Base-by-base conservation (phyloP, 1,140 invertebrate genomes). In the Gonatopus flavifemur region DNA sequence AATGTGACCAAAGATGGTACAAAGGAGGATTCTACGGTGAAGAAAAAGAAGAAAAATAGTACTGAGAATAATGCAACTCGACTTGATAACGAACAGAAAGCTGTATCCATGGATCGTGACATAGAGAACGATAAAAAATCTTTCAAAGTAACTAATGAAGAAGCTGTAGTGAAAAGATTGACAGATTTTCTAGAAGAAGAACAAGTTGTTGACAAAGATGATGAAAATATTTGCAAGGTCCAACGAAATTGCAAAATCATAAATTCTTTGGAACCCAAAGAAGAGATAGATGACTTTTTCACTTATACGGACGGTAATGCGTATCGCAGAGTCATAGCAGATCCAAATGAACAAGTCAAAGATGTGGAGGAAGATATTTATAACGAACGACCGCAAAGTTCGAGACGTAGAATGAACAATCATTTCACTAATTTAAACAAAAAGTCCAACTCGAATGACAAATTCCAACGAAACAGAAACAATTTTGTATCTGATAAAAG, bases 261-360 rank as follows among this genome's bases (percentile, higher is more conserved):
- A 47, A 10, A 37, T 37, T n/a, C 10, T 19, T 24, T n/a, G 1
- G 24, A 59, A 7, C 16, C 63, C 15, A 49, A 60, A 49, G 64
- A 66, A 36, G 47, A 62, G 41, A 42, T 46, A 0, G 67, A 77
- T 41, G 42, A 67, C 1, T 76, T 77, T 15, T 77, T 74, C 24
- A 25, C 69, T 8, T 65, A 58, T 0, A 50, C 12, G 20, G 52
- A 75, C 53, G 61, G 57, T n/a, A 20, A 50, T 16, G 36, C 53
- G 20, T 71, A 66, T 42, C 48, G 66, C 35, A 61, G 57, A 31
- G 40, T 69, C 3, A 63, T 55, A 38, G 28, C 58, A 7, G 43
- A 49, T 7, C 64, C 60, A 55, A 25, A 32, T 10, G 38, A 61
- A 32, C 12, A 25, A 10, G 2, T 2, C 10, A 39, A 55, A 9